phyloP scores from a whole-genome alignment of 2,113 vertebrate species.

The Bubo scandiacus region DNA sequence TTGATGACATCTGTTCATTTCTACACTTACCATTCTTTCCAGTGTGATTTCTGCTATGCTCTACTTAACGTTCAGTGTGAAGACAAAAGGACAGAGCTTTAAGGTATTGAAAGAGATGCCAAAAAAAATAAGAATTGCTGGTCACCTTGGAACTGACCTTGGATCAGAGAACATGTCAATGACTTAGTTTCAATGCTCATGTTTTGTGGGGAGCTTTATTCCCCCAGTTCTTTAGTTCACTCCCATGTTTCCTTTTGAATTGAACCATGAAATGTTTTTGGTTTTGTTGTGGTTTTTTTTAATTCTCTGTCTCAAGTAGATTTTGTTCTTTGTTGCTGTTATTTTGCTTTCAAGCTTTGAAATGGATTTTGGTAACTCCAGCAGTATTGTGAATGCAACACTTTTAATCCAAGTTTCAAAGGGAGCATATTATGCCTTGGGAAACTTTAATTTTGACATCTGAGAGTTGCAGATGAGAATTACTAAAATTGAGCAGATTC shows the following conservation, averaged over 20 bases:
- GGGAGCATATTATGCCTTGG: neutral
- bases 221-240: neutral
- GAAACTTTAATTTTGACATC: neutral
- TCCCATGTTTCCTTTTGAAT: neutral
- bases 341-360: neutral
- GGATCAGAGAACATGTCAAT: neutral
- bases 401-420: neutral
- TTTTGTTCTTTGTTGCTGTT: neutral
- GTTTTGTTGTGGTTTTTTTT: neutral
- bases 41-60: neutral
- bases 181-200: neutral
- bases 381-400: neutral
- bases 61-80: neutral
- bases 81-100: slow-evolving; percentile 6
- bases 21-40: neutral
- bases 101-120: neutral
- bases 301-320: neutral
- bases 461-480: neutral
- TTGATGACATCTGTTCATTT: neutral
- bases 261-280: neutral
- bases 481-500: neutral
- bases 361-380: slow-evolving; percentile 30
- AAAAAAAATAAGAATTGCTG: neutral
- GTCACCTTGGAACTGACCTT: neutral
- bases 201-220: neutral